Evolutionary conservation across 1,140 invertebrate genomes (phyloP).

Genomic region (Cotesia glomerata): DNA sequence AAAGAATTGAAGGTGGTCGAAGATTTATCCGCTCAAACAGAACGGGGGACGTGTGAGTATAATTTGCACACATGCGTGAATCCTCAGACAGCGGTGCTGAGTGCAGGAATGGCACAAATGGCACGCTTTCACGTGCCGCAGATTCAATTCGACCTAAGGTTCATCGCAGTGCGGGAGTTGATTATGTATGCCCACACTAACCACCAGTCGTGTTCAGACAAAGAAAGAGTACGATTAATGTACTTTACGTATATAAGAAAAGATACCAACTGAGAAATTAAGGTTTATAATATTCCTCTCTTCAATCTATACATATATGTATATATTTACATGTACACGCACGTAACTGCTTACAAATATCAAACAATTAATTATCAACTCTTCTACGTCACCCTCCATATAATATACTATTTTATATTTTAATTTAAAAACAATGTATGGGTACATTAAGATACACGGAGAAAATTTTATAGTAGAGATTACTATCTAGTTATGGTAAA

Average conservation of each 20-base stretch:
- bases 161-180: slow-evolving; percentile 1
- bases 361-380: not conserved
- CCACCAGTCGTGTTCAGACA: slow-evolving; percentile 2
- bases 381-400: not conserved
- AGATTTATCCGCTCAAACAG: slow-evolving; percentile 8
- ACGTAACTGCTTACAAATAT: not conserved
- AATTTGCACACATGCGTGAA: slow-evolving; percentile 23
- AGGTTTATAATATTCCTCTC: not conserved
- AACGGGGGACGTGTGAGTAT: not conserved
- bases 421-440: not conserved
- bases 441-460: not conserved
- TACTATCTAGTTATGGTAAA: no score
- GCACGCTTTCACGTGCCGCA: slow-evolving; percentile 30
- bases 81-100: not conserved
- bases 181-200: slow-evolving; percentile 29
- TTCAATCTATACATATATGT: not conserved
- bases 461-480: no score
- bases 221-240: slow-evolving; percentile 6
- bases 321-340: not conserved
- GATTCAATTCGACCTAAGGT: slow-evolving; percentile 26
- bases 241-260: not conserved
- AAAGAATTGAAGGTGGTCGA: not conserved
- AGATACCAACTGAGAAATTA: not conserved
- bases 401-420: no score
- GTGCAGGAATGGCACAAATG: slow-evolving; percentile 14